Conservation (phyloP, 2,888 invertebrate genomes). For the Subacronicta megacephala region DNA sequence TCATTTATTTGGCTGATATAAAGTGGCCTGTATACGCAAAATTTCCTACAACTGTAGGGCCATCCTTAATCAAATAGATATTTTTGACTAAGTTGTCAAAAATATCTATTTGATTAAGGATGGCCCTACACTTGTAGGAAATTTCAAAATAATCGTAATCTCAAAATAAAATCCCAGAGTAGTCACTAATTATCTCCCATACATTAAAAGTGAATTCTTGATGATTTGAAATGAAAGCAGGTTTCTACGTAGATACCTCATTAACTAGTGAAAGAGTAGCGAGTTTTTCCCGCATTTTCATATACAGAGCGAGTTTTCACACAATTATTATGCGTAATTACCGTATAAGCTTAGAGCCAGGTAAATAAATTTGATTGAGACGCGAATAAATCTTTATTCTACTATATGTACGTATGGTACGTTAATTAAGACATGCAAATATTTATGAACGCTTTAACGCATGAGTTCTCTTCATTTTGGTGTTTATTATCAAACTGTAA, state of each 20-base stretch:
- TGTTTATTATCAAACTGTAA: constrained; percentile 22
- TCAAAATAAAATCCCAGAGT: constrained; percentile 5
- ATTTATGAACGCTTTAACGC: constrained; percentile 51
- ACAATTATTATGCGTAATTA: constrained; percentile 40
- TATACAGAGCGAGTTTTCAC: constrained; percentile 29
- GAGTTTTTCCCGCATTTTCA: constrained; percentile 35
- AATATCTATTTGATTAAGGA: too few relatives aligned
- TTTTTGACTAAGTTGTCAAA: too few relatives aligned
- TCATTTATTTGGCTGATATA: too few relatives aligned
- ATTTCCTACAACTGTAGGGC: too few relatives aligned
- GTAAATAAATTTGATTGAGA: constrained; percentile 60
- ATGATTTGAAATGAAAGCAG: constrained; percentile 10
- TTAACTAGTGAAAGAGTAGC: constrained; percentile 33
- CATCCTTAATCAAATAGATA: too few relatives aligned
- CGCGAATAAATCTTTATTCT: constrained; percentile 42
- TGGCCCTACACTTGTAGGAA: too few relatives aligned
- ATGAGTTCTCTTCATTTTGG: constrained; percentile 24
- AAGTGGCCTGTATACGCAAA: too few relatives aligned
- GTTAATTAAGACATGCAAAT: constrained; percentile 60
- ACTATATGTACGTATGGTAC: too few relatives aligned
- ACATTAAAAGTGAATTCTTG: constrained; percentile 6
- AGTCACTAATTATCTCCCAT: constrained; percentile 26
- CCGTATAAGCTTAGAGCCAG: constrained; percentile 47
- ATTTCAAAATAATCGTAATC: too few relatives aligned
- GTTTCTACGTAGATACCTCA: constrained; percentile 24